Evolutionary conservation across 2,113 vertebrate genomes (phyloP).

Genomic region (Corapipo altera): DNA sequence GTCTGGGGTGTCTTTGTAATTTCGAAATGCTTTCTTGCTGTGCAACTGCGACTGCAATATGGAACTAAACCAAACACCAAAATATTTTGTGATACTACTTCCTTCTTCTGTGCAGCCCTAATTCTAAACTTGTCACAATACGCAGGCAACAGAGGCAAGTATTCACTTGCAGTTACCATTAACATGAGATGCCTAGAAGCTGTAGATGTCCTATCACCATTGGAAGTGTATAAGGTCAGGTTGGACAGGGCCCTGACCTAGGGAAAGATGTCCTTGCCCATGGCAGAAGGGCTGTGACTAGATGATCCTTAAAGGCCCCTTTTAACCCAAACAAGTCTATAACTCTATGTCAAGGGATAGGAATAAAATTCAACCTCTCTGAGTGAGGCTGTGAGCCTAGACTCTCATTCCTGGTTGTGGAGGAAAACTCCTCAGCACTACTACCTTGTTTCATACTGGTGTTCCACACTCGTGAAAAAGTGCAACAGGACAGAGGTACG

Average conservation of each 20-base stretch:
- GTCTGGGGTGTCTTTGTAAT: background rate
- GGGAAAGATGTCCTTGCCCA: background rate
- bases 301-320: background rate
- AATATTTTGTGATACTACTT: background rate
- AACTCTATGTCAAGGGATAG: background rate
- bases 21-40: background rate
- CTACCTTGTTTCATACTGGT: accelerated
- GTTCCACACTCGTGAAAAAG: background rate
- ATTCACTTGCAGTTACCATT: background rate
- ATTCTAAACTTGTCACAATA: background rate
- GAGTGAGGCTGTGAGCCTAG: background rate
- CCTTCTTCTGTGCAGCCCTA: background rate
- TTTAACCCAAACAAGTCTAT: background rate
- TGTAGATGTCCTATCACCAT: background rate
- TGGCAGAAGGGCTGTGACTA: background rate
- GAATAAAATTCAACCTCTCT: background rate
- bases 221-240: background rate
- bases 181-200: background rate
- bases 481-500: background rate
- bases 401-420: background rate
- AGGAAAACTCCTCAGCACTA: background rate
- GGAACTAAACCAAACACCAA: background rate
- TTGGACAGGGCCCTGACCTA: background rate
- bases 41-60: background rate
- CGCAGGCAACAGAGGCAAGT: background rate